These are phyloP conservation scores for Masnerella sp. DNA, from an alignment of 2,888 invertebrate species.

Conservation along the genomic window DNA sequence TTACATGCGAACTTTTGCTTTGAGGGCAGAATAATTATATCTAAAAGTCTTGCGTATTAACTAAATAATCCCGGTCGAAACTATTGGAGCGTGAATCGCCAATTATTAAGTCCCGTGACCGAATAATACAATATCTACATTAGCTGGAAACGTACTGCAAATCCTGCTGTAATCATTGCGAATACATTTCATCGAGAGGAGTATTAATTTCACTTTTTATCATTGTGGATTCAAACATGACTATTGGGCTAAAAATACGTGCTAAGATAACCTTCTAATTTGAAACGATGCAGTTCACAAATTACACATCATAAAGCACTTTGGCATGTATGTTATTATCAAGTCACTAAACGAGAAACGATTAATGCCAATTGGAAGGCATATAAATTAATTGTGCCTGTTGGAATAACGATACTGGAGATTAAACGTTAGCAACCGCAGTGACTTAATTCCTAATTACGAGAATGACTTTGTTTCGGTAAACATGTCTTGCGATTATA, in stretches of 20 bases:
- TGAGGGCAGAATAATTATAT: constrained; percentile 8
- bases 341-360: constrained; percentile 29
- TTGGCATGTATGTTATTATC: constrained; percentile 7
- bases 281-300: too few species aligned
- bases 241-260: background rate
- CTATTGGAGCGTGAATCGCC: constrained; percentile 41
- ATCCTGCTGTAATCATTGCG: constrained; percentile 24
- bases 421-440: constrained; percentile 32
- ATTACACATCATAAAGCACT: too few species aligned
- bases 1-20: constrained; percentile 2
- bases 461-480: constrained; percentile 17
- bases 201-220: background rate
- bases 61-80: constrained; percentile 43
- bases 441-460: constrained; percentile 44
- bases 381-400: constrained; percentile 41
- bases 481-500: constrained; percentile 20
- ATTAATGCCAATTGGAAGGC: constrained; percentile 34
- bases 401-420: constrained; percentile 35
- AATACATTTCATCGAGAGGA: background rate
- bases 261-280: background rate
- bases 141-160: constrained; percentile 29
- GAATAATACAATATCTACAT: constrained; percentile 43
- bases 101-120: constrained; percentile 46
- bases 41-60: constrained; percentile 22
- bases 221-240: background rate